Conservation (phyloP, 1,140 invertebrate genomes). For the Meloidogyne exigua region DNA sequence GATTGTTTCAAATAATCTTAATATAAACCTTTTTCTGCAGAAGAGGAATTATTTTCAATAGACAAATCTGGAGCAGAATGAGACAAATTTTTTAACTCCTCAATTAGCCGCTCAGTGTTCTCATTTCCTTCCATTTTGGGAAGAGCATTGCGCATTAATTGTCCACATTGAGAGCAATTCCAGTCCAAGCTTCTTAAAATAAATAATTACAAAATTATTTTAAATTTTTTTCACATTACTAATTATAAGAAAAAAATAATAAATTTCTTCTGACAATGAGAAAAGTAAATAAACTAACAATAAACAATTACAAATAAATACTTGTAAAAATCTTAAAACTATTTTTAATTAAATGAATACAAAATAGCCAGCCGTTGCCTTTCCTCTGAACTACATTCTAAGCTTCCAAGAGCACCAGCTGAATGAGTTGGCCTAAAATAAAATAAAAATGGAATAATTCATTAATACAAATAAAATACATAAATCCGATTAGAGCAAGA, state of each 20-base stretch:
- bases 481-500: conserved; percentile 85
- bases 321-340: not conserved
- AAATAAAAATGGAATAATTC: not conserved
- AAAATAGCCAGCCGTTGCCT: conserved; percentile 78
- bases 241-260: no score
- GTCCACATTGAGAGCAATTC: conserved; percentile 46
- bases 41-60: not conserved
- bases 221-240: no score
- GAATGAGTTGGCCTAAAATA: conserved; percentile 70
- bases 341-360: conserved; percentile 64
- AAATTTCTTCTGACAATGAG: no score
- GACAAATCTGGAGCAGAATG: not conserved
- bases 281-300: no score
- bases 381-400: conserved; percentile 82
- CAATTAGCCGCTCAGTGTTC: not conserved
- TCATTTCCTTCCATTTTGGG: conserved; percentile 5
- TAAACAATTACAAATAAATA: no score
- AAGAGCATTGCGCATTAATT: conserved; percentile 53
- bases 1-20: no score
- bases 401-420: conserved; percentile 80
- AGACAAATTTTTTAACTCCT: conserved; percentile 15
- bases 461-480: conserved; percentile 67
- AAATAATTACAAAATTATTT: conserved; percentile 31
- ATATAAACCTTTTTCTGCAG: not conserved
- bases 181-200: conserved; percentile 49